Evolutionary conservation across 2,113 vertebrate genomes (phyloP), one percentile per base, ranked within the genome.

Genomic region (Microtus montanus): DNA sequence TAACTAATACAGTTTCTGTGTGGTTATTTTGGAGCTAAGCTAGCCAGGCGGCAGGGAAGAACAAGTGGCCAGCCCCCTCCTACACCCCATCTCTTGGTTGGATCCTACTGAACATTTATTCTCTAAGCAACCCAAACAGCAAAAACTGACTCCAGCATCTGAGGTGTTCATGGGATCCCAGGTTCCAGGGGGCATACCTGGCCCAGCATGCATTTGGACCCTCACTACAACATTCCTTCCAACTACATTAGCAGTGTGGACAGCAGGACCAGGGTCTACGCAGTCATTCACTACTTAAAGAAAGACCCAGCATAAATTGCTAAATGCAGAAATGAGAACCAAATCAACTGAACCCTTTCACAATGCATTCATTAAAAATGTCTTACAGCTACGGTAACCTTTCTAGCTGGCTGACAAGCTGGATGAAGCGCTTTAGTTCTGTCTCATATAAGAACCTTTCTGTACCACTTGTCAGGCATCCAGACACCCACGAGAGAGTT

Each of bases 301-400:
- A 90, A 9, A 84, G 24, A 83, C 26, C 73, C 44, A 33, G 44
- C 52, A 79, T 38, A 92, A 68, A 35, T 30, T 77, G 24, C 38
- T 86, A 89, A 71, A 64, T 7, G 63, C 58, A 30, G 33, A 95
- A 92, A 89, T 47, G 26, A 87, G 24, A 89, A 80, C 47, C 68
- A 74, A 89, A 73, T 61, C 49, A 93, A 90, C 33, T 77, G 78
- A 68, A 86, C 44, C 30, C 22, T 89, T 73, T 87, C n/a, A 71
- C 88, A 85, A 85, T 49, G 24, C 86, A 68, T 86, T 73, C 63
- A 5, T 89, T 80, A n/a, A 95, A 89, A 83, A 92, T 41, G 20
- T 70, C 86, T 49, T 83, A 80, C 79, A 93, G 5, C 11, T 47
- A 90, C 13, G 24, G 58, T 10, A 92, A 35, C 61, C 33, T 94